Conservation (phyloP, 2,113 vertebrate genomes). For the Ceuthmochares aereus region DNA sequence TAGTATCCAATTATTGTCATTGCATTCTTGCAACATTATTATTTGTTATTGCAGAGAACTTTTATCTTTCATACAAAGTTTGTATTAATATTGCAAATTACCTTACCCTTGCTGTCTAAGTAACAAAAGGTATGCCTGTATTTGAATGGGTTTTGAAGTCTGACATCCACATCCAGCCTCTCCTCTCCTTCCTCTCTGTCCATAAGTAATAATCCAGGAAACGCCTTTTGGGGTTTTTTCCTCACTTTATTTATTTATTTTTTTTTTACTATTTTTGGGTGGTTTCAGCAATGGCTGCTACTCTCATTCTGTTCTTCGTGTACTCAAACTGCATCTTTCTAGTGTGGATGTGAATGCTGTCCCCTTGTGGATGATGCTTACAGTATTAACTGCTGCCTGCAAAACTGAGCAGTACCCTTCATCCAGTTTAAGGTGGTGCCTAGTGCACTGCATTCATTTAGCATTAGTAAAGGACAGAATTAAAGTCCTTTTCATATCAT, state of each 20-base stretch:
- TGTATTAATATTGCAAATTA: not conserved
- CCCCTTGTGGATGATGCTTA: slow-evolving; percentile 50
- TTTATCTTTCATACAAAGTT: not conserved
- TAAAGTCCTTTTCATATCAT: not conserved
- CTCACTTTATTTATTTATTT: too few species aligned
- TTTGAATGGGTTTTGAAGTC: not conserved
- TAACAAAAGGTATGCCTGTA: not conserved
- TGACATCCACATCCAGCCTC: not conserved
- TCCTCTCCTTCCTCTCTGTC: not conserved
- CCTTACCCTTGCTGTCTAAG: not conserved
- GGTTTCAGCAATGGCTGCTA: slow-evolving; percentile 26
- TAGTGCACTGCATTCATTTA: not conserved
- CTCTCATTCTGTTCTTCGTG: not conserved
- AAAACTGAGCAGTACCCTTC: not conserved
- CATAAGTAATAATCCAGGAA: not conserved
- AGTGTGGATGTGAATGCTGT: slow-evolving; percentile 48
- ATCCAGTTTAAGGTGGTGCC: slow-evolving; percentile 7
- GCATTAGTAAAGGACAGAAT: not conserved
- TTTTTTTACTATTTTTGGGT: not conserved
- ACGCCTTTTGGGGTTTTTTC: accelerated
- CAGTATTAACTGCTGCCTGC: not conserved
- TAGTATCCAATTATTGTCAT: not conserved
- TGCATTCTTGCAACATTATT: not conserved
- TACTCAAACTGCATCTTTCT: not conserved
- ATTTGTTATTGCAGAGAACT: not conserved